Evolutionary conservation across 2,888 invertebrate genomes (phyloP), one percentile per base, ranked within the genome.

Genomic region (Microctonus aethiopoides): DNA sequence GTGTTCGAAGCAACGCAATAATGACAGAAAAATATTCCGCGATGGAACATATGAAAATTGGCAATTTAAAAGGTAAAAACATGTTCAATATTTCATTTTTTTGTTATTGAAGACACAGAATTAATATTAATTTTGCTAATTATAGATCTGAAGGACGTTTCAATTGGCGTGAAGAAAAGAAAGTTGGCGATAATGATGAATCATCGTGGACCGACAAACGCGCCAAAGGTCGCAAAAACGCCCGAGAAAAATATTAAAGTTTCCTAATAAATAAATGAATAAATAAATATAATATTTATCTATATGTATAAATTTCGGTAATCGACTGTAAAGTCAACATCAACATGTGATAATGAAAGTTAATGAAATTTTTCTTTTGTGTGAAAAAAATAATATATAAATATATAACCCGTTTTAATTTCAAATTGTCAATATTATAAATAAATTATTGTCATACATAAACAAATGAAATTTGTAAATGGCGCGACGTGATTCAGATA

Each of bases 21-120:
- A 34, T 26, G 60, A 65, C 2, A 32, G 56, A 32, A 68, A 69
- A 34, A 39, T 65, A 26, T 3, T 34, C 34, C 46, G 13, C 1
- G 52, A 54, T 36, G 22, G n/a, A 7, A 65, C 46, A 26, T 60
- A 60, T 39, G 69, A 52, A 24, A 41, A 70, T 22, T 70, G 65
- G 70, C 70, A 65, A 62, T 66, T 66, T 32, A 54, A 66, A 66
- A 65, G 66, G 66, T 66, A 56, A 20, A 34, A 61, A 62, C 46
- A 57, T n/a, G n/a, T n/a, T n/a, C n/a, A n/a, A n/a, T n/a, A n/a
- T n/a, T n/a, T n/a, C n/a, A n/a, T n/a, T n/a, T n/a, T n/a, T n/a
- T n/a, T n/a, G n/a, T n/a, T n/a, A n/a, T n/a, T n/a, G n/a, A n/a
- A n/a, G n/a, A n/a, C n/a, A n/a, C n/a, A n/a, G n/a, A n/a, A n/a